phyloP scores from a whole-genome alignment of 2,888 invertebrate genomes.

The Subacronicta megacephala region DNA sequence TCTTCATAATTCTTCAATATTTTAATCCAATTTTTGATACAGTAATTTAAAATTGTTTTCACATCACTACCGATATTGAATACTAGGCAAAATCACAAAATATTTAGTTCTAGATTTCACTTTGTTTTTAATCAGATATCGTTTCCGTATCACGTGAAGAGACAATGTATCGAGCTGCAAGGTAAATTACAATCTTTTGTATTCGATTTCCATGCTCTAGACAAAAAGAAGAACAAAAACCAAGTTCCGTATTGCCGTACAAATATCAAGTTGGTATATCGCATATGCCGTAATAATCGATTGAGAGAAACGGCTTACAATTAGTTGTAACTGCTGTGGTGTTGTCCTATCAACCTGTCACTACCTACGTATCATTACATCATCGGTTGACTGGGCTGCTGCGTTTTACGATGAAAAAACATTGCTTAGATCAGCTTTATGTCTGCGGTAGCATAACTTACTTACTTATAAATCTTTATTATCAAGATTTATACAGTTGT shows the following conservation, averaged over 20 bases:
- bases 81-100: neutral
- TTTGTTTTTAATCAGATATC: slow-evolving; percentile 32
- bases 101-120: slow-evolving; percentile 37
- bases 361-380: slow-evolving; percentile 4
- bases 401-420: neutral
- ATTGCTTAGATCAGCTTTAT: neutral
- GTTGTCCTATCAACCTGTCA: slow-evolving; percentile 17
- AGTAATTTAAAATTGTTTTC: no score
- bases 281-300: slow-evolving; percentile 9
- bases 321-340: slow-evolving; percentile 1
- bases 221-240: slow-evolving; percentile 14
- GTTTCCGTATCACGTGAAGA: slow-evolving; percentile 39
- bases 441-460: neutral
- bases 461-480: no score
- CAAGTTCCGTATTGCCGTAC: slow-evolving; percentile 21
- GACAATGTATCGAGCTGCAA: slow-evolving; percentile 16
- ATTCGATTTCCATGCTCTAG: slow-evolving; percentile 10
- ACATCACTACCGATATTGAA: neutral
- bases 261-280: slow-evolving; percentile 6
- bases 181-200: slow-evolving; percentile 34
- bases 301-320: neutral
- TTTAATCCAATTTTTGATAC: no score
- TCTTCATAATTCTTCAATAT: no score
- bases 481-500: no score
- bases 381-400: neutral